Conservation (phyloP, 2,888 invertebrate species). For the Brachylomia viminalis region DNA sequence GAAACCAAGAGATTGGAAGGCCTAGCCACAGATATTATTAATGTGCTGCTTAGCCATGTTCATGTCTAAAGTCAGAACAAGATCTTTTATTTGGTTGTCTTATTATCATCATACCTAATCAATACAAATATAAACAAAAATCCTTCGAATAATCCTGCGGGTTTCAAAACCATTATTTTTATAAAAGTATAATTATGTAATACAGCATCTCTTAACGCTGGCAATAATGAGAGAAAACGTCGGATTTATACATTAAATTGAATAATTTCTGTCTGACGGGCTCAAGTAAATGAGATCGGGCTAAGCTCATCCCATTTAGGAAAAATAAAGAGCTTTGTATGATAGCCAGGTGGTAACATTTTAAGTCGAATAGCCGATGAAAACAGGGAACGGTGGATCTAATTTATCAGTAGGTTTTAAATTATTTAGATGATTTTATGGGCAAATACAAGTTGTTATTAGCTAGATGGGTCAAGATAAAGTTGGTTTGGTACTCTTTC, state of each 20-base stretch:
- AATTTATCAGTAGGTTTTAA: constrained; percentile 40
- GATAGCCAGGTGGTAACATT: constrained; percentile 47
- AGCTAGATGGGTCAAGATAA: neutral
- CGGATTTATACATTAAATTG: constrained; percentile 84
- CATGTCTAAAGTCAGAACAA: too few species aligned
- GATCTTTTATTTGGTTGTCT: too few species aligned
- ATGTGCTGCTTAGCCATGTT: too few species aligned
- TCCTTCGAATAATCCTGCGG: constrained; percentile 20
- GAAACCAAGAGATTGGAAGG: too few species aligned
- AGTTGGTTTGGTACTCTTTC: neutral
- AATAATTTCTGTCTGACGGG: constrained; percentile 81
- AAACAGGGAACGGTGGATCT: constrained; percentile 30
- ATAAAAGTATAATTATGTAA: constrained; percentile 72
- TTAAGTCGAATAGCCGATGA: constrained; percentile 33
- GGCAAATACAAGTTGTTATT: neutral
- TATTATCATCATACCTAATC: too few species aligned
- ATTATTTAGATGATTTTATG: constrained; percentile 12
- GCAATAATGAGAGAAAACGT: constrained; percentile 81
- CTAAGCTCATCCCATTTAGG: constrained; percentile 72
- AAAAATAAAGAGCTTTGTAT: constrained; percentile 70
- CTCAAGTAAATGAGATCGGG: constrained; percentile 81
- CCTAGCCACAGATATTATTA: too few species aligned
- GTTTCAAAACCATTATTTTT: constrained; percentile 72
- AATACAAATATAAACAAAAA: constrained; percentile 20
- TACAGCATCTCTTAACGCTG: constrained; percentile 72